These are phyloP conservation scores for Octomys mimax DNA, from an alignment of 2,797 vertebrate genomes.

Conservation along the genomic window DNA sequence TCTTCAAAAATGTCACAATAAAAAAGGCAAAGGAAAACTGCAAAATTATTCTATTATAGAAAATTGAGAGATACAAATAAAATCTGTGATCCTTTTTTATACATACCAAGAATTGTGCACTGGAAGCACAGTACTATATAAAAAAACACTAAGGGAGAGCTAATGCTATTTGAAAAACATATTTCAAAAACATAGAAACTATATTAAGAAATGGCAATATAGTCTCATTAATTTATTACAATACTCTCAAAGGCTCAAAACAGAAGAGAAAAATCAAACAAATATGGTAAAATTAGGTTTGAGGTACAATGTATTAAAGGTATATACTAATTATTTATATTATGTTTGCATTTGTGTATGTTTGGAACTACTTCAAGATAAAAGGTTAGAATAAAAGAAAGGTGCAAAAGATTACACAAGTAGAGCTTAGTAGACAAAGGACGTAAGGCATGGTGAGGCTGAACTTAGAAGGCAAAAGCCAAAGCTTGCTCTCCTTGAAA, in stretches of 20 bases:
- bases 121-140: too few species aligned
- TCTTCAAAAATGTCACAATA: slow-evolving; percentile 35
- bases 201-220: background rate
- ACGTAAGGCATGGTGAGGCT: background rate
- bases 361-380: background rate
- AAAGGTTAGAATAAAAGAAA: background rate
- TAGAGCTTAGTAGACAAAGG: background rate
- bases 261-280: background rate
- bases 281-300: background rate
- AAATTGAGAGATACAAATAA: background rate
- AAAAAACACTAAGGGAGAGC: background rate
- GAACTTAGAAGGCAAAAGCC: background rate
- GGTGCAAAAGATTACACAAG: background rate
- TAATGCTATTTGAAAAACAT: background rate
- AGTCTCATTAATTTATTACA: background rate
- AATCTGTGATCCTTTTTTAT: background rate
- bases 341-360: background rate
- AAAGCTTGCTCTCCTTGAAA: background rate
- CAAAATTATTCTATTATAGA: background rate
- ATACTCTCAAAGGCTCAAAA: background rate
- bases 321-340: background rate
- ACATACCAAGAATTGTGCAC: too few species aligned
- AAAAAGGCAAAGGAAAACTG: background rate
- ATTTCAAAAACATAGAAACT: background rate
- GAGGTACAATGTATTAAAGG: background rate